These are phyloP conservation scores for Acanthiza pusilla DNA, from an alignment of 2,797 vertebrate genomes.

Conservation along the genomic window DNA sequence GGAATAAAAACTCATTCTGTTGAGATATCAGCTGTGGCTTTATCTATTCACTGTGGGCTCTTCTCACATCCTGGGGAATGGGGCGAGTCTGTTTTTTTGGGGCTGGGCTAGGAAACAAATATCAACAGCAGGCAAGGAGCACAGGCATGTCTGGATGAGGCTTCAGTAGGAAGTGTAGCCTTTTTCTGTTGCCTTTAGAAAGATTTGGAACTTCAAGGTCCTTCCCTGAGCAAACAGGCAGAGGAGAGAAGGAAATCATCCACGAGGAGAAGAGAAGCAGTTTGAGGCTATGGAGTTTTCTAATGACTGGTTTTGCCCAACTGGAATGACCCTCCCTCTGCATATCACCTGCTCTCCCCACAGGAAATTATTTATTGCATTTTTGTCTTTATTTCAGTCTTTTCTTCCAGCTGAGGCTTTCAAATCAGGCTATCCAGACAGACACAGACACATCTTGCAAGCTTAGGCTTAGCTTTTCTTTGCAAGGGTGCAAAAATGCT, in stretches of 20 bases:
- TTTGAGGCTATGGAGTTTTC: rapidly evolving
- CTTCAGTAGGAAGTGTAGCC: rapidly evolving
- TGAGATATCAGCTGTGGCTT: not conserved
- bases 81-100: not conserved
- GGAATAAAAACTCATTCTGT: not conserved
- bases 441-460: not conserved
- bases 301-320: not conserved
- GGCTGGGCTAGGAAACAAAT: not conserved
- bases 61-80: not conserved
- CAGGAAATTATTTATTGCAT: not conserved
- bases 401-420: not conserved
- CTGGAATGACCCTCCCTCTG: not conserved
- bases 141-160: not conserved
- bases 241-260: not conserved
- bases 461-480: not conserved
- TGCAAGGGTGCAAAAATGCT: not conserved
- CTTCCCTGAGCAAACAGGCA: not conserved
- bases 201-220: not conserved
- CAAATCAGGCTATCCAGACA: not conserved
- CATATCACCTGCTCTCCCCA: not conserved
- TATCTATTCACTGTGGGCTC: not conserved
- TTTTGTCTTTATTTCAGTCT: not conserved
- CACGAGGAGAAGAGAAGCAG: not conserved
- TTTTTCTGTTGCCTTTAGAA: not conserved
- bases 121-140: not conserved